These are phyloP conservation scores for Tenualosa ilisha DNA, from an alignment of 2,797 vertebrate species.

Conservation along the genomic window DNA sequence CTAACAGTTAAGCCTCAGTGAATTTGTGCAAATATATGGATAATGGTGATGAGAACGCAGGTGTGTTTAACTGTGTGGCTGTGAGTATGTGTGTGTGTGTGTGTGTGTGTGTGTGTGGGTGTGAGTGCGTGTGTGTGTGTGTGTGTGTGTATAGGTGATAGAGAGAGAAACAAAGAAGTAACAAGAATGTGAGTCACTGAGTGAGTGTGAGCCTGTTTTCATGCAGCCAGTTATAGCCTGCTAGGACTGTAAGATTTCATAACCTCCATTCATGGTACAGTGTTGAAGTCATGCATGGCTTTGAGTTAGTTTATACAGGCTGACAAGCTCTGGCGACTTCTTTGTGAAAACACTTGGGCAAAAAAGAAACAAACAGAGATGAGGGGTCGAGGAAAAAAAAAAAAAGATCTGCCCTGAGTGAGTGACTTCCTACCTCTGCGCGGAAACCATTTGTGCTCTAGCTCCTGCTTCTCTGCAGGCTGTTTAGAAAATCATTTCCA, in stretches of 20 bases:
- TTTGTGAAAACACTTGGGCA: neutral
- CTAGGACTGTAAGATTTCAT: neutral
- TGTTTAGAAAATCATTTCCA: slow-evolving; percentile 57
- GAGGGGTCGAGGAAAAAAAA: too few species aligned
- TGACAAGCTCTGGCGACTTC: neutral
- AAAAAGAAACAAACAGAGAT: neutral
- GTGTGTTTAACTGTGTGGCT: neutral
- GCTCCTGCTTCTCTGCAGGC: slow-evolving; percentile 40
- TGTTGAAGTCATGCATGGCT: neutral
- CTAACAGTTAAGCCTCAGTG: neutral
- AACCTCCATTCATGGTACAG: neutral
- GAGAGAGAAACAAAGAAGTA: neutral
- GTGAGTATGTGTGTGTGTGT: too few species aligned
- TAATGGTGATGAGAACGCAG: neutral
- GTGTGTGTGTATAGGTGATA: neutral
- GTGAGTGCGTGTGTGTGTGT: neutral
- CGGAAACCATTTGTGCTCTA: slow-evolving; percentile 51
- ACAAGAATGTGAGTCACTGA: neutral
- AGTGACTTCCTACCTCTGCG: slow-evolving; percentile 22
- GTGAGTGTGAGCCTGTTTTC: neutral
- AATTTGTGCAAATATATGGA: neutral
- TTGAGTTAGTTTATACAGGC: neutral
- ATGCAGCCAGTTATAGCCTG: neutral
- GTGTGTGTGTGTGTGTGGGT: neutral
- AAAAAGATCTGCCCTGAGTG: neutral